phyloP scores from a whole-genome alignment of 2,113 vertebrate genomes.

The Arenaria interpres region DNA sequence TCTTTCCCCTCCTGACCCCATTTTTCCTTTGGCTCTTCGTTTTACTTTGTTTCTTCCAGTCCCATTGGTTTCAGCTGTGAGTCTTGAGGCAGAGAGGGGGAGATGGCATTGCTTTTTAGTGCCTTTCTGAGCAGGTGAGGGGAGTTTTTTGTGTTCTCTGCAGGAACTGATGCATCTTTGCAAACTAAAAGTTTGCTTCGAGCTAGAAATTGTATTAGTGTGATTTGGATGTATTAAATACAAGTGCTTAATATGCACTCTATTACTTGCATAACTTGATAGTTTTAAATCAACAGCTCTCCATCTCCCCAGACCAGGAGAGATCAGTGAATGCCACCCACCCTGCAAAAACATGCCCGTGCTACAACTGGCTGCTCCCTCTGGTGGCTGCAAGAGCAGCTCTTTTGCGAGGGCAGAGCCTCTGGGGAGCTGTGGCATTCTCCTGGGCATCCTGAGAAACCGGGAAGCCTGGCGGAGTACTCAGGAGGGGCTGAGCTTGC shows the following conservation, averaged over 20 bases:
- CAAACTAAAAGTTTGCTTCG: not conserved
- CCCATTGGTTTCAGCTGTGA: not conserved
- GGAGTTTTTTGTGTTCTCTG: not conserved
- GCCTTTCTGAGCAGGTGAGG: not conserved
- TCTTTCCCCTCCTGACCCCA: not conserved
- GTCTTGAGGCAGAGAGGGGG: fast-evolving
- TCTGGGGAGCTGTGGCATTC: fast-evolving
- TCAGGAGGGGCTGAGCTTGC: not conserved
- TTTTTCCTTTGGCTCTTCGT: not conserved
- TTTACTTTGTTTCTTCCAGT: not conserved
- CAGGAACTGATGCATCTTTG: not conserved
- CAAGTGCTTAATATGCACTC: not conserved
- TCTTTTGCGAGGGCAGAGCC: not conserved
- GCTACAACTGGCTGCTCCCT: not conserved
- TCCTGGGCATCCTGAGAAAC: not conserved
- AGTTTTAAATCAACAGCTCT: not conserved
- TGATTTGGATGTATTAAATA: not conserved
- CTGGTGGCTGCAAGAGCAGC: not conserved
- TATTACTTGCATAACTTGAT: not conserved
- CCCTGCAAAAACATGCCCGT: not conserved
- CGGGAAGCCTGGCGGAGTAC: not conserved
- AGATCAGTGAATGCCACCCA: not conserved
- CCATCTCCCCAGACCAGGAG: not conserved
- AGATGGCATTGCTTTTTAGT: not conserved
- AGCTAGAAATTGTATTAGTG: not conserved